These are phyloP conservation scores for Hydraecia micacea DNA, from an alignment of 2,888 invertebrate genomes.

Conservation along the genomic window DNA sequence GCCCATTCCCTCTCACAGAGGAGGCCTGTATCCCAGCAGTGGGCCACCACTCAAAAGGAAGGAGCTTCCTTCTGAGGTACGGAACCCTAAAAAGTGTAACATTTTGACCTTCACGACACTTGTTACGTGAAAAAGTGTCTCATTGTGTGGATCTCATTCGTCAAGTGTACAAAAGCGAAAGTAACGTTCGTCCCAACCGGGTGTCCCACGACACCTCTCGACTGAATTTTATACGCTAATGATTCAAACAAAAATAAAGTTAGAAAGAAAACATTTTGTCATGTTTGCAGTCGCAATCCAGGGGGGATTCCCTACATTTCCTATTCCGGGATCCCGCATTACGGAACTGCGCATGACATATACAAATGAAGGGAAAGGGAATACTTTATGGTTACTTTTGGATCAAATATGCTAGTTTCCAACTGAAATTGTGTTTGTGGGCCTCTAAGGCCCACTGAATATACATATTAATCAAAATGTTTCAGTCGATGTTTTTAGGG, in stretches of 20 bases:
- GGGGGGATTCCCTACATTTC: background rate
- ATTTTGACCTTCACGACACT: background rate
- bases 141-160: too few species aligned
- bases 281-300: constrained; percentile 2
- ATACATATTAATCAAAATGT: background rate
- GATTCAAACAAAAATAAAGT: background rate
- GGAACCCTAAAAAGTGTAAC: background rate
- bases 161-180: background rate
- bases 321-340: background rate
- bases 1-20: too few species aligned
- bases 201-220: background rate
- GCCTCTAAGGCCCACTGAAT: constrained; percentile 8
- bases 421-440: constrained; percentile 13
- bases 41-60: background rate
- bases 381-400: background rate
- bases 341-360: background rate
- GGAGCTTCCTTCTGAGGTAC: background rate
- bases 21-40: too few species aligned
- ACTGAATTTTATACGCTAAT: background rate
- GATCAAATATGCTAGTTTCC: background rate
- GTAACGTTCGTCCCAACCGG: background rate
- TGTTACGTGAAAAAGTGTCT: background rate
- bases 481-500: background rate
- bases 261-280: background rate
- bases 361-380: background rate